phyloP scores from a whole-genome alignment of 2,888 invertebrate genomes.

The Podotricha telesiphe region DNA sequence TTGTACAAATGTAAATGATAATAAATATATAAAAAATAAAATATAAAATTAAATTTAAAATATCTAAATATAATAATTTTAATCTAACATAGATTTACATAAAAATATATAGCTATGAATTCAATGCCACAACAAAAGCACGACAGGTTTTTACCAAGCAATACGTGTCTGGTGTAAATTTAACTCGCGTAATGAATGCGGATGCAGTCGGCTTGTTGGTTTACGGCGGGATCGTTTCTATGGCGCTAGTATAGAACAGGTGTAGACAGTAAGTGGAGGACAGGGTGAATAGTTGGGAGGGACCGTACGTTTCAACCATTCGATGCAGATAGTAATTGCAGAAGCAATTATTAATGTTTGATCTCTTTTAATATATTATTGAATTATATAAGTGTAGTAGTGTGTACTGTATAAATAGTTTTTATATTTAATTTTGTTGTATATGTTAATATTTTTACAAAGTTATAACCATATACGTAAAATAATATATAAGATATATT shows the following conservation, averaged over 20 bases:
- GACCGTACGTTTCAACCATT: slow-evolving; percentile 4
- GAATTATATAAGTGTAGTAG: background rate
- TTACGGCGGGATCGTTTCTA: slow-evolving; percentile 35
- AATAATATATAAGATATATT: too few species aligned
- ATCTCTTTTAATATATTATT: background rate
- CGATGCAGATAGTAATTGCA: slow-evolving; percentile 2
- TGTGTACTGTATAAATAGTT: background rate
- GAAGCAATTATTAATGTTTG: slow-evolving; percentile 9
- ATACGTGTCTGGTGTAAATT: slow-evolving; percentile 38
- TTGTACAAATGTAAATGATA: background rate
- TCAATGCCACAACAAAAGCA: slow-evolving; percentile 3
- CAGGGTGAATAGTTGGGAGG: slow-evolving; percentile 16
- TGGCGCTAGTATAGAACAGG: slow-evolving; percentile 32
- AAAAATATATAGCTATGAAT: background rate
- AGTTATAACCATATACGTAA: too few species aligned
- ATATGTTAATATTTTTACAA: too few species aligned
- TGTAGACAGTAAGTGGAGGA: slow-evolving; percentile 19
- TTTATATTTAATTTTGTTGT: background rate
- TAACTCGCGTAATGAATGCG: slow-evolving; percentile 41
- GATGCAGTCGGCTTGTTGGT: slow-evolving; percentile 39
- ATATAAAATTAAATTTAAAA: too few species aligned
- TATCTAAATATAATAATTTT: too few species aligned
- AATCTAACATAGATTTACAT: background rate
- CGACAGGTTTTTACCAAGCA: slow-evolving; percentile 22
- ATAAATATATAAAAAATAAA: too few species aligned